Conservation (phyloP, 2,113 vertebrate genomes). For the Crotalus tigris region DNA sequence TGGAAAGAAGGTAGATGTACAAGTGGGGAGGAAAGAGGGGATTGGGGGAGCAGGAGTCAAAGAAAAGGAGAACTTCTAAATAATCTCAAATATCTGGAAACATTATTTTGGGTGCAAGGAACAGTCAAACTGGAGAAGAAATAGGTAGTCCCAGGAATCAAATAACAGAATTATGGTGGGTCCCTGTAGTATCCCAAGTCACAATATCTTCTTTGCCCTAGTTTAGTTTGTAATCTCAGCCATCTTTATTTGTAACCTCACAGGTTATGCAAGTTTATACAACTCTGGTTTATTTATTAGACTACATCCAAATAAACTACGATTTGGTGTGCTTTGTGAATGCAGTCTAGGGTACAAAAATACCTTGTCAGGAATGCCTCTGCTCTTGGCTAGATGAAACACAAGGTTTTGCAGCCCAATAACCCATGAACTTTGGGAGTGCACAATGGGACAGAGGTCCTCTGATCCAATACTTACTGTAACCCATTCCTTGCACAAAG, state of each 20-base stretch:
- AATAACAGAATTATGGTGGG: background rate
- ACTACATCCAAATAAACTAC: background rate
- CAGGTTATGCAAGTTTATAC: background rate
- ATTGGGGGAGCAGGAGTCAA: background rate
- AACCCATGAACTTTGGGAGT: background rate
- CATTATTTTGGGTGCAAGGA: background rate
- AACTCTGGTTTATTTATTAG: background rate
- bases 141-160: background rate
- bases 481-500: constrained; percentile 91
- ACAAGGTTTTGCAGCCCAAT: background rate
- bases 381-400: background rate
- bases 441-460: background rate
- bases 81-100: background rate
- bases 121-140: background rate
- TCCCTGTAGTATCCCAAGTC: background rate
- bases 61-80: background rate
- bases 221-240: background rate
- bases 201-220: background rate
- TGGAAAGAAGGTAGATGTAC: background rate
- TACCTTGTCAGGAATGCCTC: background rate
- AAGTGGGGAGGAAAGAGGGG: background rate
- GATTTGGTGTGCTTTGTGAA: background rate
- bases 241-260: background rate
- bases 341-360: too few species aligned
- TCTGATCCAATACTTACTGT: constrained; percentile 73